Base-by-base conservation (phyloP, 2,797 vertebrate species). In the Apodemus agrarius region DNA sequence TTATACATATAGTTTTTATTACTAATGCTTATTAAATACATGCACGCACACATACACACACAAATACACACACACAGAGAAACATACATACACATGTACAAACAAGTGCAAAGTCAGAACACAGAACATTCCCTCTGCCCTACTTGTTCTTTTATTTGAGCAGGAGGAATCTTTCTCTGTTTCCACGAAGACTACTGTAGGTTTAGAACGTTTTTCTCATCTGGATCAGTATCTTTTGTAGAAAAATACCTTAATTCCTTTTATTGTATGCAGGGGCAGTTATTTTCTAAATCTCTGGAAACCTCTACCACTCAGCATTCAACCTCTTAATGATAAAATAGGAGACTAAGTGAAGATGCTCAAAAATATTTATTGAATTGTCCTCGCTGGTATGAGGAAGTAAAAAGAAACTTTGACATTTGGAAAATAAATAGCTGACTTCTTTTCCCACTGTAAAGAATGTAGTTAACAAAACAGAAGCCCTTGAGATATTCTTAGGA, bases 401-500 rank as follows among this genome's bases (percentile, higher is more conserved):
- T 46, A 17, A 78, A 81, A 8, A 69, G 24, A 90, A 90, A 59
- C 57, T 52, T 83, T 81, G 26, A 1, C 31, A 63, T 6, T 67
- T 76, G 24, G 10, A 87, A 65, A 95, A 85, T 14, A 63, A 34
- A 88, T 13, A 13, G 12, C 52, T 91, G 76, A 7, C 49, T 26
- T 61, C 7, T 67, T 86, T 94, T 87, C 29, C 0, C 17, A 46
- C 14, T 72, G 75, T 24, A 90, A 52, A 40, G 21, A 92, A 85
- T 82, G 4, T 2, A 89, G 37, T 76, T 69, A 88, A 40, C 24
- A 90, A 82, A 93, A 88, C 37, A 31, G 0, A 96, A 91, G 11
- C 1, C 6, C 65, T 90, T 92, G 78, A 69, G 49, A 87, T 93
- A 85, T 79, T 92, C 57, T 85, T 90, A 7, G 34, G 57, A 90